Base-by-base conservation (phyloP, 2,888 invertebrate species). In the Rhopalosiphum nymphaeae region DNA sequence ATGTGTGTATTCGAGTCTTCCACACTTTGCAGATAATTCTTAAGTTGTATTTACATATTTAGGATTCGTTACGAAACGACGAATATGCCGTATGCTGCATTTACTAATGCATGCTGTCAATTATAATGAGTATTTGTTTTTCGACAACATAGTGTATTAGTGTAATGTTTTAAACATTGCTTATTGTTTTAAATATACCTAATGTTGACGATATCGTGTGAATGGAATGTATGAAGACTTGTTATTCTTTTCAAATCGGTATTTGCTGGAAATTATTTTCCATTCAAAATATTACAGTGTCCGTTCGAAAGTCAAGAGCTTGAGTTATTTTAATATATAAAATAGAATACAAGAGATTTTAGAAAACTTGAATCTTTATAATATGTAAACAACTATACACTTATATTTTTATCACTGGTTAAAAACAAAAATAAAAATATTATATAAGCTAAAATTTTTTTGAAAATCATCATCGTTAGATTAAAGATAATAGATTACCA, bases 111-210 rank as follows among this genome's bases (percentile, higher is more conserved):
- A n/a, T 78, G n/a, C 67, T 67, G 67, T 36, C 67, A 10, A 90
- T 49, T 49, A n/a, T 67, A 36, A 90, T 36, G 67, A 90, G 90
- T 49, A 36, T 90, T 90, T 67, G 90, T 90, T 90, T 67, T 90
- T 78, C 67, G 49, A 67, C 61, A 25, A 49, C 67, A 78, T 36
- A 67, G 67, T 36, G 67, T n/a, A 67, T 67, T 67, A 67, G n/a
- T 16, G 67, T 67, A 67, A 67, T 67, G 67, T 67, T 67, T 67
- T 67, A 36, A 67, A 67, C 36, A 49, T 78, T 25, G 25, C 11
- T 90, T 46, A n/a, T 46, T 46, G 21, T 46, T 25, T 36, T 49
- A 36, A 25, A 67, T 49, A 10, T 21, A 25, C 36, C 11, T 11
- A 36, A 36, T 88, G 10, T n/a, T n/a, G 16, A 67, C 36, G n/a